These are phyloP conservation scores for Anorthoa munda DNA, from an alignment of 2,888 invertebrate genomes.

Conservation along the genomic window DNA sequence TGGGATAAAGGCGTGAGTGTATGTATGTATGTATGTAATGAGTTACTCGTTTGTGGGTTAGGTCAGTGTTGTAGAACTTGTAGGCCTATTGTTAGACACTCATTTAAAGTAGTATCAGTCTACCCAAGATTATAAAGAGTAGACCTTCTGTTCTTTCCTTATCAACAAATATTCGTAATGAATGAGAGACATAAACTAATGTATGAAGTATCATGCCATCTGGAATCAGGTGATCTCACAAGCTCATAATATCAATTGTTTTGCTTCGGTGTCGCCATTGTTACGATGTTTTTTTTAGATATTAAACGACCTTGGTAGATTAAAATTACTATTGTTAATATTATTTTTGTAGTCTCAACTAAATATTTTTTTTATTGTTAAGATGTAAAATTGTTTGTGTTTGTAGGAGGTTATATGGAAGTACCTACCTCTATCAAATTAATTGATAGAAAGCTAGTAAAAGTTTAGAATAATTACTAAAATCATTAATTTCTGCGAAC, in stretches of 20 bases:
- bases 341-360: not conserved
- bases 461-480: too few relatives aligned
- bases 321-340: conserved; percentile 13
- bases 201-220: conserved; percentile 12
- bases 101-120: not conserved
- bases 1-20: too few relatives aligned
- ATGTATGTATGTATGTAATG: too few relatives aligned
- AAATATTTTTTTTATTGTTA: not conserved
- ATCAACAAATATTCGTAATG: conserved; percentile 8
- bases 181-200: conserved; percentile 21
- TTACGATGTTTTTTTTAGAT: conserved; percentile 22
- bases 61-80: too few relatives aligned
- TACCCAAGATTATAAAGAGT: not conserved
- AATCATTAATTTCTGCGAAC: too few relatives aligned
- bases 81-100: too few relatives aligned
- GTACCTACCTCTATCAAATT: too few relatives aligned
- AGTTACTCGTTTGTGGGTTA: too few relatives aligned
- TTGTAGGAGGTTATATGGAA: too few relatives aligned
- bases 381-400: too few relatives aligned
- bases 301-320: conserved; percentile 34
- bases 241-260: conserved; percentile 49
- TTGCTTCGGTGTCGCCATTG: conserved; percentile 39
- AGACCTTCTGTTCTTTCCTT: conserved; percentile 6
- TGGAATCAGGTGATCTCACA: conserved; percentile 51
- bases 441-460: not conserved